phyloP scores from a whole-genome alignment of 2,888 invertebrate genomes.

The Xanthorhoe spadicearia region DNA sequence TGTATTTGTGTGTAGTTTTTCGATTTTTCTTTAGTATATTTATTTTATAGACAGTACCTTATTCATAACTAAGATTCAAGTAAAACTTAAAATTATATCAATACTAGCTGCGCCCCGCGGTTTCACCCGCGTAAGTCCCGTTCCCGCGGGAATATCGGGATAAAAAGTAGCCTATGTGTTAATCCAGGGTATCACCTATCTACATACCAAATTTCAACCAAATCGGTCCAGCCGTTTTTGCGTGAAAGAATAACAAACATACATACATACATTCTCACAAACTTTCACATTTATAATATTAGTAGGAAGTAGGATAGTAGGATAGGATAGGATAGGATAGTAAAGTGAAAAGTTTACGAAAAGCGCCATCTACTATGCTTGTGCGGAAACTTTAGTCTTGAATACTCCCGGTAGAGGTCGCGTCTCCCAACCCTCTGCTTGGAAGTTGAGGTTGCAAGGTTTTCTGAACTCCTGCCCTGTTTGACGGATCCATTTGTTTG shows the following conservation, averaged over 20 bases:
- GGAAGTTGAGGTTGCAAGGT: not conserved
- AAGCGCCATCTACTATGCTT: not conserved
- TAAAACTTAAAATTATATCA: not conserved
- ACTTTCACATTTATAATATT: too few relatives aligned
- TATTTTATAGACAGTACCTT: not conserved
- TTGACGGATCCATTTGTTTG: not conserved
- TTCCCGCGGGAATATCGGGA: too few relatives aligned
- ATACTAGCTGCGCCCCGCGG: too few relatives aligned
- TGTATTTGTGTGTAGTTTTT: not conserved
- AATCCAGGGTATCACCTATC: too few relatives aligned
- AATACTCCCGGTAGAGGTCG: not conserved
- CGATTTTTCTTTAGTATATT: not conserved
- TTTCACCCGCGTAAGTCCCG: too few relatives aligned
- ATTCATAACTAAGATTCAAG: not conserved
- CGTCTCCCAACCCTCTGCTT: not conserved
- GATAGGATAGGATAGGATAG: too few relatives aligned
- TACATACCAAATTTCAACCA: too few relatives aligned
- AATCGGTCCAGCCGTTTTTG: too few relatives aligned
- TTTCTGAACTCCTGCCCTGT: not conserved
- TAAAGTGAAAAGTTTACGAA: not conserved
- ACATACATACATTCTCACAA: too few relatives aligned
- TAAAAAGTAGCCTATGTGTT: too few relatives aligned
- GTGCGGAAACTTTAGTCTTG: not conserved
- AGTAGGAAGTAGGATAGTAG: too few relatives aligned
- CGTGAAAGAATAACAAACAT: too few relatives aligned